A percentile compares a stretch with the other conserved stretches of the same genome.
These are phyloP conservation scores for Amorpha juglandis DNA, from an alignment of 2,888 invertebrate species.

Conservation along the genomic window DNA sequence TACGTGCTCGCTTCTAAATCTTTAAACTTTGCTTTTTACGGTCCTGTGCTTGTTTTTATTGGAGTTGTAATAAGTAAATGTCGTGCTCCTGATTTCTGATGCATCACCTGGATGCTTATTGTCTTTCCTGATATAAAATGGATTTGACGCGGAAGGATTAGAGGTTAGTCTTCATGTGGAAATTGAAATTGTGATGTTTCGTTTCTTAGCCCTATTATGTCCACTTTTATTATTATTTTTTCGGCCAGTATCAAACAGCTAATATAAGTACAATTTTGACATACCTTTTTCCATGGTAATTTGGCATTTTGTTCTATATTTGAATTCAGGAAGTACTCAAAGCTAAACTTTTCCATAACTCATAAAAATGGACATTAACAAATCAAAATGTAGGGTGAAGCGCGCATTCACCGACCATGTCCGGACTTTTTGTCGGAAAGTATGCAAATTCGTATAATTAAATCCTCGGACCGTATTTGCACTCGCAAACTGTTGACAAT, in stretches of 20 bases:
- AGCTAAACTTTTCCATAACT: conserved; percentile 40
- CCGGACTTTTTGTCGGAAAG: conserved; percentile 54
- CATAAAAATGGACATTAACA: conserved; percentile 55
- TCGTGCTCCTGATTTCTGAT: neutral
- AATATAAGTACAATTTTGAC: no score
- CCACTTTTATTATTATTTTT: no score
- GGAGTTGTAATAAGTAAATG: neutral
- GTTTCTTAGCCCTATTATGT: no score
- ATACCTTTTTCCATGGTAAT: no score
- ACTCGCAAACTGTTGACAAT: conserved; percentile 56
- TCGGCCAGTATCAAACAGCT: no score
- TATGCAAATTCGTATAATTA: conserved; percentile 75
- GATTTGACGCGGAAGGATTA: no score
- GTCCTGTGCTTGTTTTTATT: neutral
- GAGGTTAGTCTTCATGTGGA: no score
- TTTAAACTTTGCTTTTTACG: conserved; percentile 3
- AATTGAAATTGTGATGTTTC: no score
- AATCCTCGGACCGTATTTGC: conserved; percentile 63
- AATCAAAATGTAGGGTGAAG: conserved; percentile 62
- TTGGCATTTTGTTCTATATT: no score
- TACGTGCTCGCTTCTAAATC: conserved; percentile 25
- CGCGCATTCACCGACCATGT: conserved; percentile 48
- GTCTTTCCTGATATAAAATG: neutral
- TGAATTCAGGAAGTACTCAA: neutral
- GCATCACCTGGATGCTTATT: neutral